phyloP scores from a whole-genome alignment of 1,140 invertebrate species.

The Drosophila quadrilineata region DNA sequence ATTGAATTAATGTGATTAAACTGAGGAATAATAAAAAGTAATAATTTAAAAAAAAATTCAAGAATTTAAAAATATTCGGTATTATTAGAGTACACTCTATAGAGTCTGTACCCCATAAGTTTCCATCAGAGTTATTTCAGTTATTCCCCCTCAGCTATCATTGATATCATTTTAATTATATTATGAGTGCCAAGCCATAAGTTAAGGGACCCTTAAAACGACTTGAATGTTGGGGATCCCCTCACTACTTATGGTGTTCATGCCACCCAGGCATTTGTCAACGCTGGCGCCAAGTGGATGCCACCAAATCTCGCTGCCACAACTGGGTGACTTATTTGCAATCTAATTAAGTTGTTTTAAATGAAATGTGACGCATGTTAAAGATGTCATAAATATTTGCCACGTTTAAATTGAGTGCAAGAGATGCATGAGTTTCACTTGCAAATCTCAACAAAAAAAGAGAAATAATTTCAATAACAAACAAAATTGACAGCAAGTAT shows the following conservation, averaged over 20 bases:
- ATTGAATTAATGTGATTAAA: too few species aligned
- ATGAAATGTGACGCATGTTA: constrained; percentile 65
- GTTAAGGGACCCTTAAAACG: background rate
- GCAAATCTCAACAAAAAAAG: too few species aligned
- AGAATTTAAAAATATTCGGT: too few species aligned
- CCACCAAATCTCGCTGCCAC: constrained; percentile 32
- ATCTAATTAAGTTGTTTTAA: constrained; percentile 74
- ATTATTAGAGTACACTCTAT: background rate
- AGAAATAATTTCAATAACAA: background rate
- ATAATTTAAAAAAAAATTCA: too few species aligned
- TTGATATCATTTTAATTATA: constrained; percentile 55
- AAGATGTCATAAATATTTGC: constrained; percentile 42
- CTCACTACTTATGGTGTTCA: constrained; percentile 35
- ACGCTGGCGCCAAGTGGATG: constrained; percentile 65
- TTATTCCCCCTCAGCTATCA: constrained; percentile 33
- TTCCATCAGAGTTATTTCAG: constrained; percentile 1
- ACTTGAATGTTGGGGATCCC: constrained; percentile 10
- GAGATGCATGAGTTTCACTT: background rate
- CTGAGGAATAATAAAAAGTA: too few species aligned
- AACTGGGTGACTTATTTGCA: constrained; percentile 59
- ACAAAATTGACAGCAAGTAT: too few species aligned
- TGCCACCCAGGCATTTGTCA: constrained; percentile 73
- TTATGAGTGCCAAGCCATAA: constrained; percentile 45
- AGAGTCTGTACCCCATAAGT: background rate
- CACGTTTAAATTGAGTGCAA: constrained; percentile 36